Percentiles rank a stretch among this genome's conserved stretches.
phyloP scores from a whole-genome alignment of 2,113 vertebrate genomes.

The Tyto alba region DNA sequence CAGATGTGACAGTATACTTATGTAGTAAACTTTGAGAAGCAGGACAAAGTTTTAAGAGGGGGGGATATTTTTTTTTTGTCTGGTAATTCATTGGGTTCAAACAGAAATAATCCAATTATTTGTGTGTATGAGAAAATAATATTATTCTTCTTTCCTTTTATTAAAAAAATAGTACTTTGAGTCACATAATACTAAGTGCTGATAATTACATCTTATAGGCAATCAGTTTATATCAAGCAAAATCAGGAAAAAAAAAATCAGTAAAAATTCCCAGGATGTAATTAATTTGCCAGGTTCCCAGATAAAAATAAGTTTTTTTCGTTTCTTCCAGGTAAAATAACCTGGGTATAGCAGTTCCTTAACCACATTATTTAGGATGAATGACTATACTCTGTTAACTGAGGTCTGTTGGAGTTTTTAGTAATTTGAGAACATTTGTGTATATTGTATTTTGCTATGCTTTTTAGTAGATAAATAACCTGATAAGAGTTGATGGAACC shows the following conservation, averaged over 20 bases:
- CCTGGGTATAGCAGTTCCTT: neutral
- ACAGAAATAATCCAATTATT: neutral
- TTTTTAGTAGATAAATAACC: neutral
- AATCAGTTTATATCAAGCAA: neutral
- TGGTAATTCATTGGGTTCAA: neutral
- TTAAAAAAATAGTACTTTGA: neutral
- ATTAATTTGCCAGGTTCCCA: neutral
- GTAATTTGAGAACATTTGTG: neutral
- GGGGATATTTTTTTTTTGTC: neutral
- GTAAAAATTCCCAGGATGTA: neutral
- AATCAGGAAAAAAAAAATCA: neutral
- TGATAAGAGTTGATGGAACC: neutral
- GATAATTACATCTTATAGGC: neutral
- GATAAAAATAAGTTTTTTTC: neutral
- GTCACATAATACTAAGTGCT: neutral
- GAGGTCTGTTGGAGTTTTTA: neutral
- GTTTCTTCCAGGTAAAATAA: neutral
- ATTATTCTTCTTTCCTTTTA: neutral
- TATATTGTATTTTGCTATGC: neutral
- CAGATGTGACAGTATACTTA: neutral
- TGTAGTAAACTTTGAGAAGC: neutral
- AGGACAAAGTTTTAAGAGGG: neutral
- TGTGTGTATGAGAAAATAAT: neutral
- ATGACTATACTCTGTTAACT: neutral
- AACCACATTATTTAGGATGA: neutral